Evolutionary conservation across 2,888 invertebrate genomes (phyloP), one percentile per base, ranked within the genome.

Genomic region (Nomada ruficornis): DNA sequence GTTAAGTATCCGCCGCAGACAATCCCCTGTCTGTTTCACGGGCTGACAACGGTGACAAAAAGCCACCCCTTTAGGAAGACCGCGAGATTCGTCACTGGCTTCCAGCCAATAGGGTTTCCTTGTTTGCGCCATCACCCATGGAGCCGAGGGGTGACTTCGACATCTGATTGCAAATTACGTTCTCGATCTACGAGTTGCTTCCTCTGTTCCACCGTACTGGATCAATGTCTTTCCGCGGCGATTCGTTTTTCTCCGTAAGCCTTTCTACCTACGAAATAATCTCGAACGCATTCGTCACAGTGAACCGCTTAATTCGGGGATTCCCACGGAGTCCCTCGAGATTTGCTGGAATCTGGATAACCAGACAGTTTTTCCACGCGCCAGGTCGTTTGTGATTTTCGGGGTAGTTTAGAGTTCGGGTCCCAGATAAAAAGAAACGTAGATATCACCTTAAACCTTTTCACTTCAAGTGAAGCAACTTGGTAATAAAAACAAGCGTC

Each of bases 111-210:
- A 83, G 86, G 57, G 62, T 72, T 80, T 78, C 75, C 82, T 78
- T 86, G 86, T 88, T 88, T 87, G 83, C 87, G 47, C 52, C 59
- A 59, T 42, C 69, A 50, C 76, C 9, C 18, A 10, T 4, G 3
- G 7, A 47, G 47, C 15, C 47, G 47, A 47, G 47, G 47, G 9
- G 47, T 15, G 47, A 15, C 82, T 86, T 88, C 84, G 84, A 83
- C 86, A 67, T 82, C 79, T 80, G 84, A 88, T 88, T 87, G 86
- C 88, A 87, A 88, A 88, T 88, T 88, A 85, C 88, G 79, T 81
- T 76, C 77, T 44, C 71, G 59, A 13, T 52, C 55, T 42, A 50
- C 70, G 70, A 23, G 36, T 55, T 29, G 59, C 65, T 76, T 65
- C 55, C 64, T 42, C 44, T 42, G 20, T 26, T 42, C 72, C 23